Base-by-base conservation (phyloP, 2,888 invertebrate genomes). In the Acleris sparsana region DNA sequence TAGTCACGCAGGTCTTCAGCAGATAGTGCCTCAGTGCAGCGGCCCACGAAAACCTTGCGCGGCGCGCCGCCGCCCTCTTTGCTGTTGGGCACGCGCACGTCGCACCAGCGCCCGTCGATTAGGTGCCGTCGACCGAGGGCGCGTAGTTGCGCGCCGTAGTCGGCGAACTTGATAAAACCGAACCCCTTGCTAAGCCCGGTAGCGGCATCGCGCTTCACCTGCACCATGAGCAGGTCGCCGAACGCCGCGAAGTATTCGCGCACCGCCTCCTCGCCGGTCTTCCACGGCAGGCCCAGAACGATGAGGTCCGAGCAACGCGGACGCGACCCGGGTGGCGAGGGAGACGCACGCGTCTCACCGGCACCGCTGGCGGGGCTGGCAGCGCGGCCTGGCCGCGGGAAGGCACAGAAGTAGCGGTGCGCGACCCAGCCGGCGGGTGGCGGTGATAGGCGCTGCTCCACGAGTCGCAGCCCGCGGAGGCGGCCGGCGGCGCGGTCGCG, bases 351-450 rank as follows among this genome's bases (percentile, higher is more conserved):
- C 49, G 97, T 97, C 89, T 97, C 98, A 87, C 97, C 17, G 97
- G 62, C 96, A 98, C 97, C 97, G 71, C 96, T 96, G 69, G 96
- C 96, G 66, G 77, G 70, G 78, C 59, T 43, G 52, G 97, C 98
- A 90, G 97, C 98, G 87, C 97, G 97, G 61, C 97, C 97, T 71
- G 97, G 97, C 33, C 96, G 95, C 39, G 99, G 99, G 82, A 95
- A 95, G 57, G 95, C 95, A 74, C 95, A 95, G 77, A 94, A 92
- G 85, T 95, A 96, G 49, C 94, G 90, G 74, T 93, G 89, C 62
- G 89, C 85, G n/a, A 97, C 96, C 99, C 99, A 99, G 75, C 97
- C 97, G 71, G 97, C 97, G 20, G 87, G 81, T 53, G 99, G 99
- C 66, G 99, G 96, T 91, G 97, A 97, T 68, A 99, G 94, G 76